Conservation (phyloP, 2,888 invertebrate genomes). For the Eucera pruinosa region DNA sequence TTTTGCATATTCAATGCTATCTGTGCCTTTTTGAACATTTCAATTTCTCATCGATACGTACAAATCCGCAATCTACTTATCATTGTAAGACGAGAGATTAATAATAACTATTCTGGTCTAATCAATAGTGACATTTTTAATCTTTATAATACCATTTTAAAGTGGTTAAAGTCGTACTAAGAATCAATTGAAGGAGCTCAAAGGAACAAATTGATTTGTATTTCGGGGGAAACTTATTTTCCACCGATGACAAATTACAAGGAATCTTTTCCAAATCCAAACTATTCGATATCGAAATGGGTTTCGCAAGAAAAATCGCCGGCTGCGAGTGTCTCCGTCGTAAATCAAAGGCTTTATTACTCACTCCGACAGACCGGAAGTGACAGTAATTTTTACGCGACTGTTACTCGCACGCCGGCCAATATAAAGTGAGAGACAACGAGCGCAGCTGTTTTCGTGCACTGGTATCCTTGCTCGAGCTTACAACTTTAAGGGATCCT, state of each 20-base stretch:
- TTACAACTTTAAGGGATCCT: slow-evolving; percentile 11
- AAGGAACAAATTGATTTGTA: neutral
- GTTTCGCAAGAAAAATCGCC: slow-evolving; percentile 5
- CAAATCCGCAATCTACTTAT: too few relatives aligned
- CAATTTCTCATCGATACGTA: too few relatives aligned
- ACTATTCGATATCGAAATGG: neutral
- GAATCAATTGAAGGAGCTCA: too few relatives aligned
- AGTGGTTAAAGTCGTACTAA: too few relatives aligned
- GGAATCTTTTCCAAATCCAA: neutral
- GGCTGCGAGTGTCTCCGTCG: neutral
- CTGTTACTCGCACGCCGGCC: neutral
- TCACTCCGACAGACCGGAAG: neutral
- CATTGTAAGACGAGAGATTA: too few relatives aligned
- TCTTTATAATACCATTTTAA: too few relatives aligned
- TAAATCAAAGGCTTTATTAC: slow-evolving; percentile 4
- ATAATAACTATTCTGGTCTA: too few relatives aligned
- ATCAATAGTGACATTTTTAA: too few relatives aligned
- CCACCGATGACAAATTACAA: neutral
- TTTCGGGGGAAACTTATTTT: neutral
- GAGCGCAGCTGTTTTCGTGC: neutral
- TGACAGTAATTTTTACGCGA: slow-evolving; percentile 25
- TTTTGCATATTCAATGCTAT: too few relatives aligned
- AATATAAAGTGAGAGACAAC: neutral
- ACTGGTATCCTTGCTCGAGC: neutral
- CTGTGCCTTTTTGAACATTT: too few relatives aligned